Percentiles rank a stretch among this genome's conserved stretches.
Evolutionary conservation across 2,888 invertebrate species (phyloP).

Genomic region (Dasypolia templi): DNA sequence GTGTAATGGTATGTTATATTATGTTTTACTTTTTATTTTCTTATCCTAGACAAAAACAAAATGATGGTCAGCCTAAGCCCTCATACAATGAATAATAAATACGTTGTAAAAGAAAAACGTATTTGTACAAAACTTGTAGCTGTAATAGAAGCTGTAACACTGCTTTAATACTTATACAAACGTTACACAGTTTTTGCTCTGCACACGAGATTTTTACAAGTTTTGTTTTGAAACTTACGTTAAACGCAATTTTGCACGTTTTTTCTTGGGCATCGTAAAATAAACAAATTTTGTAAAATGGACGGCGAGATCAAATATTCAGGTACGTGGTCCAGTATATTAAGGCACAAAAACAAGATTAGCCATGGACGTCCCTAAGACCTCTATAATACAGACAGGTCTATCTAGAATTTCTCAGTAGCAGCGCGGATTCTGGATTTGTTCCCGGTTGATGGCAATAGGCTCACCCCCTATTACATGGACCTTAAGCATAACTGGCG

Average conservation of each 20-base stretch:
- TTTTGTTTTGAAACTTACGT: not conserved
- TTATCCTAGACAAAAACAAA: constrained; percentile 17
- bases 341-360: not conserved
- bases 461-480: too few relatives aligned
- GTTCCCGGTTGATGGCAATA: too few relatives aligned
- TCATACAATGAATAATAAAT: constrained; percentile 58
- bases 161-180: constrained; percentile 51
- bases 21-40: not conserved
- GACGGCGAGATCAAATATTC: too few relatives aligned
- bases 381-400: not conserved
- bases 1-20: too few relatives aligned
- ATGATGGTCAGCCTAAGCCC: constrained; percentile 15
- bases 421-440: too few relatives aligned
- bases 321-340: too few relatives aligned
- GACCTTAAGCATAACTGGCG: too few relatives aligned
- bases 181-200: not conserved
- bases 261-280: not conserved
- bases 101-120: constrained; percentile 25
- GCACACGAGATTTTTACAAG: not conserved
- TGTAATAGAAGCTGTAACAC: constrained; percentile 19
- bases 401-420: too few relatives aligned
- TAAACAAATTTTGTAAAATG: not conserved
- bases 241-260: not conserved
- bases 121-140: constrained; percentile 37
- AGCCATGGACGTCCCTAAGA: not conserved